These are phyloP conservation scores for Odontesthes bonariensis DNA, from an alignment of 2,113 vertebrate genomes.

Conservation along the genomic window DNA sequence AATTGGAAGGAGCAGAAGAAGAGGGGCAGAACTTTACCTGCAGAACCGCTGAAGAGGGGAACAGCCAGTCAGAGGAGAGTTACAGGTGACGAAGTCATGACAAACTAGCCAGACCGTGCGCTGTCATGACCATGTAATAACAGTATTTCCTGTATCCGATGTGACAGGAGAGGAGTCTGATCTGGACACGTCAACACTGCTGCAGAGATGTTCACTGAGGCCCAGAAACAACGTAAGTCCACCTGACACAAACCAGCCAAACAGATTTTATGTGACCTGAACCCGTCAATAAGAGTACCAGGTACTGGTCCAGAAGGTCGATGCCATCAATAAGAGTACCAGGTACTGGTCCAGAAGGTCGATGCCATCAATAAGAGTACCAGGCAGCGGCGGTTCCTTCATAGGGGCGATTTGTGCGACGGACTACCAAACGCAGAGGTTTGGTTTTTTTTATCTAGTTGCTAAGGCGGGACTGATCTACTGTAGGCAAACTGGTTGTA, in stretches of 20 bases:
- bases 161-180: constrained; percentile 84
- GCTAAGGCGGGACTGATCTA: too few relatives aligned
- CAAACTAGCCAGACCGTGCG: neutral
- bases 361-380: too few relatives aligned
- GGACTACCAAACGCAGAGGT: too few relatives aligned
- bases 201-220: constrained; percentile 88
- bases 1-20: constrained; percentile 87
- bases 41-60: constrained; percentile 78
- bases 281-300: too few relatives aligned
- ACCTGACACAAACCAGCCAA: neutral
- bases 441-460: too few relatives aligned
- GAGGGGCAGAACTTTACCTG: constrained; percentile 62
- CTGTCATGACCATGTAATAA: constrained; percentile 13
- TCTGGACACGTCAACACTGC: constrained; percentile 86
- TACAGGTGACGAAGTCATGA: constrained; percentile 43
- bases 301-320: too few relatives aligned
- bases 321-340: too few relatives aligned
- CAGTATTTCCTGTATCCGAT: constrained; percentile 22
- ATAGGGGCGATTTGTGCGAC: too few relatives aligned
- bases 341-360: too few relatives aligned
- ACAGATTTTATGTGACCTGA: neutral
- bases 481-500: too few relatives aligned
- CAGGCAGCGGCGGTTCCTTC: too few relatives aligned
- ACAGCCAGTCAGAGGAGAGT: constrained; percentile 44
- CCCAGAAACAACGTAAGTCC: constrained; percentile 86